A percentile compares a stretch with the other conserved stretches of the same genome.
These are phyloP conservation scores for Alsophila aescularia DNA, from an alignment of 2,888 invertebrate genomes.

Conservation along the genomic window DNA sequence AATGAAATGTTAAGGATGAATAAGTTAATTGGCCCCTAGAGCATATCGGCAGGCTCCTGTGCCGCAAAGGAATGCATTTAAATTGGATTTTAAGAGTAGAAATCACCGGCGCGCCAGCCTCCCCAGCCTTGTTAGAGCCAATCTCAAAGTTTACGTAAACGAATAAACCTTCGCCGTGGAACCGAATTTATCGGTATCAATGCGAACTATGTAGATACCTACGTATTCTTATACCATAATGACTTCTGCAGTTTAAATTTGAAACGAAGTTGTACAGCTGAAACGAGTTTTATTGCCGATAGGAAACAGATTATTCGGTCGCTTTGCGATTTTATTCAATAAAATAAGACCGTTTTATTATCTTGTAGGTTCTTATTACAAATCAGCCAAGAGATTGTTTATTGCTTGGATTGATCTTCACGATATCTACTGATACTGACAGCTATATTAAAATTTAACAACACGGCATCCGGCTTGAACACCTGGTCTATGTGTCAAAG, in stretches of 20 bases:
- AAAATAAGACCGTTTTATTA: constrained; percentile 4
- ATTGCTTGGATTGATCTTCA: no score
- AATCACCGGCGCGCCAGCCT: constrained; percentile 79
- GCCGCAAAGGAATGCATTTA: constrained; percentile 85
- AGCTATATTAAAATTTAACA: no score
- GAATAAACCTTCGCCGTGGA: constrained; percentile 76
- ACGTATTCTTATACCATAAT: constrained; percentile 28
- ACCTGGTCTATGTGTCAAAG: no score
- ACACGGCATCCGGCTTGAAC: no score
- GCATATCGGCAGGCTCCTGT: constrained; percentile 79
- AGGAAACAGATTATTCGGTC: constrained; percentile 19
- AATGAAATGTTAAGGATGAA: constrained; percentile 84
- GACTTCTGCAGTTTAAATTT: constrained; percentile 32
- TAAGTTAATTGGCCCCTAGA: constrained; percentile 83
- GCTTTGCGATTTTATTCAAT: constrained; percentile 19
- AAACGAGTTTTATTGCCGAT: constrained; percentile 25
- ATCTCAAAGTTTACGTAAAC: constrained; percentile 84
- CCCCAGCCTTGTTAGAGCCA: constrained; percentile 81
- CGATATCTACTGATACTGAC: no score
- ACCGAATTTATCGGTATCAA: constrained; percentile 76
- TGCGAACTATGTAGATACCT: constrained; percentile 46
- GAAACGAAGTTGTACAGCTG: constrained; percentile 27
- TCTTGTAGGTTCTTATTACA: background rate
- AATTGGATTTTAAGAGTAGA: constrained; percentile 85
- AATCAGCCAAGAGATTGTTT: no score